Evolutionary conservation across 2,113 vertebrate species (phyloP).

Genomic region (Larimichthys crocea): DNA sequence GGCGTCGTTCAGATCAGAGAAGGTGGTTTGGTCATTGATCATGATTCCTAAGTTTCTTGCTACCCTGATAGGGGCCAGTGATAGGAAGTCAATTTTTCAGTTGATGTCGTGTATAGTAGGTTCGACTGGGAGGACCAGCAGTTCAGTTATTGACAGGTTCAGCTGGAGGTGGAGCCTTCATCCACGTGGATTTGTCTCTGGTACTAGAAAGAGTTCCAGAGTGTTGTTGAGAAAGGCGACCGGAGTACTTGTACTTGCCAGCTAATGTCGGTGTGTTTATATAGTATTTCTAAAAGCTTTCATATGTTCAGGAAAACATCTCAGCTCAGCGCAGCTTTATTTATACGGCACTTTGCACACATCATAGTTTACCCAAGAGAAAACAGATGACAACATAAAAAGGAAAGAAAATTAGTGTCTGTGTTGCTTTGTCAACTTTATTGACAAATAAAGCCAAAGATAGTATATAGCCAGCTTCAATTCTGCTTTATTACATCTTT

Average conservation of each 20-base stretch:
- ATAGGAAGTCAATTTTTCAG: too few species aligned
- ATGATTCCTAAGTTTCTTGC: too few species aligned
- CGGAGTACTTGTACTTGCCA: neutral
- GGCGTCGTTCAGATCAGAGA: too few species aligned
- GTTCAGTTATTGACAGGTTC: too few species aligned
- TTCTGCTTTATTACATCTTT: neutral
- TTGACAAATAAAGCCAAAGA: neutral
- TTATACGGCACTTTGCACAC: neutral
- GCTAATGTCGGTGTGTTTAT: neutral
- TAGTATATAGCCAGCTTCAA: neutral
- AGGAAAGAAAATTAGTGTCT: neutral
- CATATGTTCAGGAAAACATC: neutral
- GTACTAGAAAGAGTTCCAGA: too few species aligned
- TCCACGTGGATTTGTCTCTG: neutral
- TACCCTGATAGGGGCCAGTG: too few species aligned
- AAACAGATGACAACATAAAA: neutral
- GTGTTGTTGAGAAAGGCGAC: too few species aligned
- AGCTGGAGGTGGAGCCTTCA: too few species aligned
- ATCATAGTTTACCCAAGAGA: neutral
- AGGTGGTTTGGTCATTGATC: too few species aligned
- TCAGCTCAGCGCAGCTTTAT: neutral
- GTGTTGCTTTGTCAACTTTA: neutral
- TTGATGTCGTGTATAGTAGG: too few species aligned
- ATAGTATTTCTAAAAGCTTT: neutral
- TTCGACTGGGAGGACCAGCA: too few species aligned